Evolutionary conservation across 2,797 vertebrate species (phyloP), one percentile per base, ranked within the genome.

Genomic region (Brachyalestes nurse): DNA sequence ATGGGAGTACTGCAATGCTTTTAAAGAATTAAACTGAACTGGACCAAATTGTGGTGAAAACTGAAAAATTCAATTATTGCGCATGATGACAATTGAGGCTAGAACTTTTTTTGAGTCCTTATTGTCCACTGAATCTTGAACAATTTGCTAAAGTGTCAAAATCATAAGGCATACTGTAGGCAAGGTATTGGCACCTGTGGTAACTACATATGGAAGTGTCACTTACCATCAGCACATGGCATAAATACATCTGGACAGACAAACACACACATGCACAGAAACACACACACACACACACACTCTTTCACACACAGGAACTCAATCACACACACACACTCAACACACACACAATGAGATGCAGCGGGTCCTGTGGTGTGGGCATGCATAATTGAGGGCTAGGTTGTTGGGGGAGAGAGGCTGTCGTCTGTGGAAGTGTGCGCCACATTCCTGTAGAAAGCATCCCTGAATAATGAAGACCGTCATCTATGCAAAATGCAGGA

Each of bases 391-490:
- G 92, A 95, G 92, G 87, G 86, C 88, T 87, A 89, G 87, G 91
- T 94, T 95, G 93, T 93, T 93, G 92, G 89, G 91, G 90, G 90
- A 94, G 91, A 94, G 92, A 92, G 93, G 91, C 90, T 92, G 93
- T 93, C 89, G 85, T 91, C 91, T 92, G 90, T 88, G 88, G 64
- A 87, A 93, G 91, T 87, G 92, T 91, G 90, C 89, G 88, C 88
- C 91, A 89, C 91, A 90, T 92, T 92, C 92, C 91, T 91, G 90
- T 88, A 91, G 91, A 93, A 94, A 92, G 92, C 88, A 92, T 90
- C 90, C 92, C 90, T 95, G 92, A 94, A 95, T 95, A 95, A 95
- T 95, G 93, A 94, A 95, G 92, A 93, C 91, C 93, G 91, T 93
- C 91, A 94, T 90, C 90, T 92, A 94, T 95, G 93, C 92, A 94